Evolutionary conservation across 2,113 vertebrate genomes (phyloP).

Genomic region (Drymodes brunneopygia): DNA sequence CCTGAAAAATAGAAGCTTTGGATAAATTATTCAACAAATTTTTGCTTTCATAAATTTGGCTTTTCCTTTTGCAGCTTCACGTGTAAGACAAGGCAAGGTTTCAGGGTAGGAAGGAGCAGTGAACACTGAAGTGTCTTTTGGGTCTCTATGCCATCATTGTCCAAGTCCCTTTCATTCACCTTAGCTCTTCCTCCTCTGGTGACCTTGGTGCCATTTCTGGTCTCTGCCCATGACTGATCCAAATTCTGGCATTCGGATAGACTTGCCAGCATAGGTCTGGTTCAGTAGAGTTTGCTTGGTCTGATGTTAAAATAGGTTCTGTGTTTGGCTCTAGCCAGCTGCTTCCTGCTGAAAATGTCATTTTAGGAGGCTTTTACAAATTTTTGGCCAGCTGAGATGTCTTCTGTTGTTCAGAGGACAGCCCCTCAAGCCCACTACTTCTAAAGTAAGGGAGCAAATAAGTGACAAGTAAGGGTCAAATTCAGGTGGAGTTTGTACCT

Average conservation of each 20-base stretch:
- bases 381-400: not conserved
- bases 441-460: not conserved
- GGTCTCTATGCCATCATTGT: not conserved
- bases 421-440: not conserved
- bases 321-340: not conserved
- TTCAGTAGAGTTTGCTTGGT: not conserved
- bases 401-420: not conserved
- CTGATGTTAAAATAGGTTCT: not conserved
- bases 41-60: not conserved
- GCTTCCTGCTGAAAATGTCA: not conserved
- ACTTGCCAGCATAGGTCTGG: not conserved
- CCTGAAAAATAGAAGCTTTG: not conserved
- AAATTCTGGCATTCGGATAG: fast-evolving
- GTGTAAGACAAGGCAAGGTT: not conserved
- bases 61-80: not conserved
- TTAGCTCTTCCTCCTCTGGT: not conserved
- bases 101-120: not conserved
- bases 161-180: not conserved
- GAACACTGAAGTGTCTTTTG: not conserved
- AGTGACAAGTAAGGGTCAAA: not conserved
- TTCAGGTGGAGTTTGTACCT: not conserved
- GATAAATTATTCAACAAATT: not conserved
- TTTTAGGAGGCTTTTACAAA: not conserved
- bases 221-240: not conserved
- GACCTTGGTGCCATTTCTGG: not conserved